phyloP scores from a whole-genome alignment of 1,140 invertebrate species.

The Drosophila prosaltans region DNA sequence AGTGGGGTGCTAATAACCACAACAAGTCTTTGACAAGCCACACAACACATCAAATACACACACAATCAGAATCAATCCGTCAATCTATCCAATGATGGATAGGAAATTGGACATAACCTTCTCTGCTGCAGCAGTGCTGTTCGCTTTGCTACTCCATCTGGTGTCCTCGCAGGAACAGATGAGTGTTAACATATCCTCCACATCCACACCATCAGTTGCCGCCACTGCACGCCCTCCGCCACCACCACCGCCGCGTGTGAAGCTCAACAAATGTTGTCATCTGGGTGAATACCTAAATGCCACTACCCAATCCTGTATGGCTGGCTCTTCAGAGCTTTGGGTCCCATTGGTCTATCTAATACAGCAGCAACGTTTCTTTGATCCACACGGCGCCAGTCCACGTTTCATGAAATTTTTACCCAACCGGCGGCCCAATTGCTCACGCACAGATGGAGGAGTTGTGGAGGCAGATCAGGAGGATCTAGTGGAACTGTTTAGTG shows the following conservation, averaged over 20 bases:
- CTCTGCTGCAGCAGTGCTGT: neutral
- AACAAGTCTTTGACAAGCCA: constrained; percentile 1
- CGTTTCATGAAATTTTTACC: constrained; percentile 70
- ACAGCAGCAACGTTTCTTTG: constrained; percentile 60
- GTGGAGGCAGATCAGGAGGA: neutral
- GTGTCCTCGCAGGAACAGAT: neutral
- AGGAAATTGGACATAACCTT: neutral
- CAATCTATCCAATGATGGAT: constrained; percentile 16
- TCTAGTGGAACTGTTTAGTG: constrained; percentile 59
- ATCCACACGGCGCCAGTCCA: constrained; percentile 58
- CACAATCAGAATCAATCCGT: neutral
- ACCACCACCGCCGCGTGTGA: constrained; percentile 57
- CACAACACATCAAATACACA: neutral
- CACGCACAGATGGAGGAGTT: constrained; percentile 13
- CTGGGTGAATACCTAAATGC: constrained; percentile 69
- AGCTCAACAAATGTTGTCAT: constrained; percentile 81
- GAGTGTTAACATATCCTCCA: neutral
- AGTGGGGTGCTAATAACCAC: neutral
- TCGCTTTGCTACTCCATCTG: neutral
- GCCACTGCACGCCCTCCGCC: constrained; percentile 15
- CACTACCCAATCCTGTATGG: constrained; percentile 55
- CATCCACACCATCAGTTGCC: neutral
- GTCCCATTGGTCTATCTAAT: constrained; percentile 70
- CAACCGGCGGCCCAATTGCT: constrained; percentile 59
- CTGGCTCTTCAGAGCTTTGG: constrained; percentile 69